Evolutionary conservation across 2,113 vertebrate species (phyloP).

Genomic region (Anguilla japonica): DNA sequence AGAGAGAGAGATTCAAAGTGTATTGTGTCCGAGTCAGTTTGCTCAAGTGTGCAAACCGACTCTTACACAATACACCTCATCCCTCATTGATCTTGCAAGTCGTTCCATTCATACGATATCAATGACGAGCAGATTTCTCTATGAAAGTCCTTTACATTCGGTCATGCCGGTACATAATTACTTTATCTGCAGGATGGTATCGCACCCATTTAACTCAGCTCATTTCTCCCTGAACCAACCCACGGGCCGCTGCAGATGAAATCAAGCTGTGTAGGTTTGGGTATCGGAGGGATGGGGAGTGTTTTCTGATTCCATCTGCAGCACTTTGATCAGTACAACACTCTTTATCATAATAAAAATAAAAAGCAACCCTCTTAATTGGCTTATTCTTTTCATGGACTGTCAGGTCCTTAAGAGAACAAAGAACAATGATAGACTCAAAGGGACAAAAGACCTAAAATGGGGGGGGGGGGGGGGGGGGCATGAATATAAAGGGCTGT

Average conservation of each 20-base stretch:
- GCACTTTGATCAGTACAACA: conserved; percentile 14
- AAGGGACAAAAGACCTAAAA: not conserved
- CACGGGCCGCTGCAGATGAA: too few relatives aligned
- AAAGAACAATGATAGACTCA: not conserved
- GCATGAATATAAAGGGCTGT: too few relatives aligned
- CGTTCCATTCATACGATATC: not conserved
- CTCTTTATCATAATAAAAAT: conserved; percentile 27
- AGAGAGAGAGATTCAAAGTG: too few relatives aligned
- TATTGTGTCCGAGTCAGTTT: not conserved
- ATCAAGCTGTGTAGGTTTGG: too few relatives aligned
- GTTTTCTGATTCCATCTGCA: not conserved
- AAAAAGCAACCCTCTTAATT: conserved; percentile 25
- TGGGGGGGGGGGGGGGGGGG: too few relatives aligned
- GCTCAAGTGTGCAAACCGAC: not conserved
- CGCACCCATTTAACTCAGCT: not conserved
- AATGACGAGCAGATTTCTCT: not conserved
- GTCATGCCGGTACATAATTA: not conserved
- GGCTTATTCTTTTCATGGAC: conserved; percentile 27
- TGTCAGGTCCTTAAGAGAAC: conserved; percentile 11
- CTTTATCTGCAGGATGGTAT: conserved; percentile 13
- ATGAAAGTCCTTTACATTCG: not conserved
- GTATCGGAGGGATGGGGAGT: not conserved
- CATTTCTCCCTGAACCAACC: too few relatives aligned
- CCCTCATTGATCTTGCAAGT: not conserved
- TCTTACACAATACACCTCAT: not conserved